Conservation (phyloP, 1,140 invertebrate species). For the Cecropterus lyciades region DNA sequence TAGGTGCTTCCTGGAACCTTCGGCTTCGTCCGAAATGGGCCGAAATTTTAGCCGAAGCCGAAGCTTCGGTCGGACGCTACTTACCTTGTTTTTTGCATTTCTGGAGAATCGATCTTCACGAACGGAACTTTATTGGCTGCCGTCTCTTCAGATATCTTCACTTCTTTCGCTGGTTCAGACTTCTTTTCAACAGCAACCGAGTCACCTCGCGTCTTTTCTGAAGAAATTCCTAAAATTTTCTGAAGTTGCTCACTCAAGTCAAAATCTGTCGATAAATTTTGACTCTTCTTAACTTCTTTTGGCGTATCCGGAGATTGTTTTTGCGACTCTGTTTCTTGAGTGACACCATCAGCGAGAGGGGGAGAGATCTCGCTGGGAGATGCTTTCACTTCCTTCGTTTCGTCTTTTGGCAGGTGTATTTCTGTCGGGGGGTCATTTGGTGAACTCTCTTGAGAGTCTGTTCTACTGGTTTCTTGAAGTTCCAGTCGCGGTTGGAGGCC, state of each 20-base stretch:
- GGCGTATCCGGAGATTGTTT: slow-evolving; percentile 74
- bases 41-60: no score
- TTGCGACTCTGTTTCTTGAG: slow-evolving; percentile 65
- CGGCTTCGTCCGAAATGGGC: no score
- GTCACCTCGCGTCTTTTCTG: slow-evolving; percentile 72
- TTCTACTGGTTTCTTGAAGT: slow-evolving; percentile 58
- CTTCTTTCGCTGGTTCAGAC: slow-evolving; percentile 64
- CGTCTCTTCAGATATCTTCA: slow-evolving; percentile 70
- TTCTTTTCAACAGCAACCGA: slow-evolving; percentile 62
- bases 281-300: slow-evolving; percentile 80
- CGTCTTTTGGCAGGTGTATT: slow-evolving; percentile 69
- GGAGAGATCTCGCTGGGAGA: slow-evolving; percentile 79
- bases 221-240: slow-evolving; percentile 80
- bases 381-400: slow-evolving; percentile 68
- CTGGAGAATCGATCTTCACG: slow-evolving; percentile 82
- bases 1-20: no score
- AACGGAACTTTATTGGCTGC: slow-evolving; percentile 69
- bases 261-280: slow-evolving; percentile 81
- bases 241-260: slow-evolving; percentile 82
- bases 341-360: slow-evolving; percentile 56
- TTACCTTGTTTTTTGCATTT: slow-evolving; percentile 73
- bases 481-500: slow-evolving; percentile 70
- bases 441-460: slow-evolving; percentile 74
- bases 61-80: no score
- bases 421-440: slow-evolving; percentile 78